These are phyloP conservation scores for Peromyscus californicus DNA, from an alignment of 2,113 vertebrate species.

Conservation along the genomic window DNA sequence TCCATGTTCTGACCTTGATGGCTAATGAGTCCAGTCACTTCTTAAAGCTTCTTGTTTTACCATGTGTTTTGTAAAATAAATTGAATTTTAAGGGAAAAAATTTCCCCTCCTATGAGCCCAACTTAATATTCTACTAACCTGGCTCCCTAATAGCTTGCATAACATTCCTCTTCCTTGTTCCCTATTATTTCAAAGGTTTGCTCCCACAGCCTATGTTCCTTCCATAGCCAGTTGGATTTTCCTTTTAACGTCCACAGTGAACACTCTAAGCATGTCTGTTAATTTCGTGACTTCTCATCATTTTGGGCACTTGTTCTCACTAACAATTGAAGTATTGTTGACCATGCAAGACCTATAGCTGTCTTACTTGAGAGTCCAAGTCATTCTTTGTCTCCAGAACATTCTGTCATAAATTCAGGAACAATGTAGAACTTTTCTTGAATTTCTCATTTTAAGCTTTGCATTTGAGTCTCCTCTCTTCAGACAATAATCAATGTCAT, in stretches of 20 bases:
- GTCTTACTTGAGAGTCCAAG: not conserved
- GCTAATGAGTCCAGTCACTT: not conserved
- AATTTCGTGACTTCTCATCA: not conserved
- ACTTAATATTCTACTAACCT: not conserved
- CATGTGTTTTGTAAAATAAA: not conserved
- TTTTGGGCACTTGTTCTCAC: not conserved
- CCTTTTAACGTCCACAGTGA: slow-evolving; percentile 6
- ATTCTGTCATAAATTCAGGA: not conserved
- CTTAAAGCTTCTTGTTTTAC: not conserved
- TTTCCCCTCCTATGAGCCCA: not conserved
- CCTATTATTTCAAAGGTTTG: slow-evolving; percentile 16
- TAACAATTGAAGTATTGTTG: not conserved
- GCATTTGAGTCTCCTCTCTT: not conserved
- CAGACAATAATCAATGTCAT: not conserved
- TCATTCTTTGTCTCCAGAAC: not conserved
- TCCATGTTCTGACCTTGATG: not conserved
- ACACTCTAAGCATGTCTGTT: not conserved
- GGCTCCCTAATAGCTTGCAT: not conserved
- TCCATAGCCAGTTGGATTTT: not conserved
- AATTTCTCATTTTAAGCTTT: slow-evolving; percentile 33
- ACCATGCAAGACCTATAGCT: not conserved
- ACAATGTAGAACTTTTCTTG: not conserved
- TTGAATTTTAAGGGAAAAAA: slow-evolving; percentile 17
- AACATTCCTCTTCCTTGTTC: not conserved
- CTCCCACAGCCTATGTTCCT: not conserved